Evolutionary conservation across 2,888 invertebrate genomes (phyloP).

Genomic region (Lasius fuliginosus): DNA sequence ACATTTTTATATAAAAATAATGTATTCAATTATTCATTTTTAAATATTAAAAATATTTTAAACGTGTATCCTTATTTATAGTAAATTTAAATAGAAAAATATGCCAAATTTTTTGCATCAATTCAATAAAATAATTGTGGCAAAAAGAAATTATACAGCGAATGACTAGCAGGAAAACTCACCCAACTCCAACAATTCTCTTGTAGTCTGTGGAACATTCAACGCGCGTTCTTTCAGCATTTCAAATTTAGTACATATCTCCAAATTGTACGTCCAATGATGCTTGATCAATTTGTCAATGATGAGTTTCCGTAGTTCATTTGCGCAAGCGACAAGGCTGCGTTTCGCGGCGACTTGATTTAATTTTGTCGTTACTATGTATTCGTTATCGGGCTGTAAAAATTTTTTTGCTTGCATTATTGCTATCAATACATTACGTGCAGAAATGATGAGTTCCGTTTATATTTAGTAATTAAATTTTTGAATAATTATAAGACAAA

Average conservation of each 20-base stretch:
- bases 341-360: slow-evolving; percentile 89
- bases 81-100: neutral
- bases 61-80: neutral
- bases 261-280: slow-evolving; percentile 90
- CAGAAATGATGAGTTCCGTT: too few species aligned
- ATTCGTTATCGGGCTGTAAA: slow-evolving; percentile 88
- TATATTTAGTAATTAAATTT: too few species aligned
- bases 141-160: neutral
- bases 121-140: neutral
- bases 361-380: slow-evolving; percentile 90
- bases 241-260: slow-evolving; percentile 92
- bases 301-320: slow-evolving; percentile 87
- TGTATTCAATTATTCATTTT: too few species aligned
- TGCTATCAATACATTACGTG: neutral
- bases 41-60: neutral
- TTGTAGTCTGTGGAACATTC: slow-evolving; percentile 92
- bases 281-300: slow-evolving; percentile 89
- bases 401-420: neutral
- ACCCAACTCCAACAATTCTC: slow-evolving; percentile 91
- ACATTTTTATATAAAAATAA: too few species aligned
- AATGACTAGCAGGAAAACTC: slow-evolving; percentile 2
- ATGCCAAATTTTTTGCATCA: neutral
- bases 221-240: slow-evolving; percentile 90
- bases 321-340: slow-evolving; percentile 88
- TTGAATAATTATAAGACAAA: too few species aligned